phyloP scores from a whole-genome alignment of 2,888 invertebrate genomes.

The Desoria tigrina region DNA sequence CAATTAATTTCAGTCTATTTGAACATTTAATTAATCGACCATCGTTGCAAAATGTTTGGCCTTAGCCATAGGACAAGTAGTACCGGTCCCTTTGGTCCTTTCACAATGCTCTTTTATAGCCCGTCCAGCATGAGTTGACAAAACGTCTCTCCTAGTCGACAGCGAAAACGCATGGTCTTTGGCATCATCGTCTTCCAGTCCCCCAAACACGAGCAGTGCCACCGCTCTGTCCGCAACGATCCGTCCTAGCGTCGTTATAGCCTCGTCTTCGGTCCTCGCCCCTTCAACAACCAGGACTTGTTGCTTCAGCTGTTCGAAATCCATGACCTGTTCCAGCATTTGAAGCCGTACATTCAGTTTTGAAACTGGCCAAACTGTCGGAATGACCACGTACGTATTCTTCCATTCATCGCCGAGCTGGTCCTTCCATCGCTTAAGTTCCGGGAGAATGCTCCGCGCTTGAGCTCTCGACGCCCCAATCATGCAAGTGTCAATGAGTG shows the following conservation, averaged over 20 bases:
- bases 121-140: no score
- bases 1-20: no score
- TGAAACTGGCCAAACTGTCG: constrained; percentile 38
- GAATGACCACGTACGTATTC: constrained; percentile 28
- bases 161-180: constrained; percentile 32
- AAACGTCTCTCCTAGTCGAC: constrained; percentile 27
- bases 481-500: constrained; percentile 25
- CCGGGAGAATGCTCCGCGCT: constrained; percentile 21
- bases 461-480: constrained; percentile 23
- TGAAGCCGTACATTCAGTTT: constrained; percentile 26
- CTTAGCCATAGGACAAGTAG: no score
- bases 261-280: constrained; percentile 27
- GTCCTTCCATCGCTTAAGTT: constrained; percentile 14
- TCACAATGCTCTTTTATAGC: no score
- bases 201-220: constrained; percentile 27
- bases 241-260: constrained; percentile 31
- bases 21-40: no score
- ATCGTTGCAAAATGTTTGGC: no score
- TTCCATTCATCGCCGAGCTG: constrained; percentile 28
- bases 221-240: constrained; percentile 29
- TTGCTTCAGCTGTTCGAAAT: constrained; percentile 11
- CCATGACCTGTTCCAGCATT: constrained; percentile 28
- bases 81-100: no score
- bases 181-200: not conserved
- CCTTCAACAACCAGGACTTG: constrained; percentile 30